Percentiles rank a stretch among this genome's conserved stretches.
These are phyloP conservation scores for Antigone vipio DNA, from an alignment of 2,113 vertebrate genomes.

Conservation along the genomic window DNA sequence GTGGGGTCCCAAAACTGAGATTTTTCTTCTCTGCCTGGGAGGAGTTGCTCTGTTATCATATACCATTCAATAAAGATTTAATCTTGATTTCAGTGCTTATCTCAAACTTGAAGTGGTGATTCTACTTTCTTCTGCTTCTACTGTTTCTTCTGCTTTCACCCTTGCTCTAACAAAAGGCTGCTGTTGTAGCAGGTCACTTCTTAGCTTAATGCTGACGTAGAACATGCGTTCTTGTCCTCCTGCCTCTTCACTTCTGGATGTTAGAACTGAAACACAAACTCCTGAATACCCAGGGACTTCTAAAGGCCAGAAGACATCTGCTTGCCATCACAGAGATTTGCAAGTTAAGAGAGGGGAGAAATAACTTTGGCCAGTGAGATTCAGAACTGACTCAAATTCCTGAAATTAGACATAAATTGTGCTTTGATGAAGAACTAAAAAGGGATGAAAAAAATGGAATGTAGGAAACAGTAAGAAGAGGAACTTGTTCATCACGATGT, in stretches of 20 bases:
- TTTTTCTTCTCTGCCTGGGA: not conserved
- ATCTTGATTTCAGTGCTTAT: not conserved
- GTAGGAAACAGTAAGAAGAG: not conserved
- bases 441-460: not conserved
- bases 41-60: not conserved
- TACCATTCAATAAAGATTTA: not conserved
- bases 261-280: not conserved
- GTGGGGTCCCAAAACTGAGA: not conserved
- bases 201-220: not conserved
- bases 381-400: not conserved
- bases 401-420: not conserved
- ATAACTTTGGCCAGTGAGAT: not conserved
- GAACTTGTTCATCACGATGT: not conserved
- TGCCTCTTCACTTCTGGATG: not conserved
- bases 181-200: not conserved
- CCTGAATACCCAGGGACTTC: not conserved
- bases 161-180: not conserved
- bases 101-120: not conserved
- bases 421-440: not conserved
- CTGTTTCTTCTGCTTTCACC: not conserved
- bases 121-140: not conserved
- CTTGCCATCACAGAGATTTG: not conserved
- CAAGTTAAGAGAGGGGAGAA: not conserved
- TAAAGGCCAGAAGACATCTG: not conserved
- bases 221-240: not conserved